Evolutionary conservation across 2,113 vertebrate genomes (phyloP).

Genomic region (Gobiocypris rarus): DNA sequence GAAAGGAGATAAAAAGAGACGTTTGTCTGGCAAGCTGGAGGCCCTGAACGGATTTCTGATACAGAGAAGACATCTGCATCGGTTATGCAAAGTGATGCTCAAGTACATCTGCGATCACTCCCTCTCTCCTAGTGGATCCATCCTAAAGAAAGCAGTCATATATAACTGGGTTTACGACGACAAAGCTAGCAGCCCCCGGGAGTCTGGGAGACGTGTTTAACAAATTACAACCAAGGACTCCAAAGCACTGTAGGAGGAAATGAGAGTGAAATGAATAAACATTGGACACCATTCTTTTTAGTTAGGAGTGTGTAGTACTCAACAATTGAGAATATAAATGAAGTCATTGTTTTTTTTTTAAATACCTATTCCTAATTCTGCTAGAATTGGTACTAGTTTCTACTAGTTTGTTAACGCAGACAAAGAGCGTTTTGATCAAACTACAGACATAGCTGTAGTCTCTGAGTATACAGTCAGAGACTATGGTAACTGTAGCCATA

Average conservation of each 20-base stretch:
- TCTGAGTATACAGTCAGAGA: too few relatives aligned
- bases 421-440: too few relatives aligned
- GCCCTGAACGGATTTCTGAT: conserved; percentile 15
- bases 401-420: too few relatives aligned
- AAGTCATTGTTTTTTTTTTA: background rate
- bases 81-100: conserved; percentile 49
- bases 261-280: background rate
- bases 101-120: conserved; percentile 40
- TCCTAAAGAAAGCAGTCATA: conserved; percentile 16
- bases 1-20: conserved; percentile 43
- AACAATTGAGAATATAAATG: background rate
- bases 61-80: conserved; percentile 40
- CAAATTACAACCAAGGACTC: conserved; percentile 1
- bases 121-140: conserved; percentile 23
- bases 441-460: too few relatives aligned
- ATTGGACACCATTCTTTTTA: background rate
- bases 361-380: background rate
- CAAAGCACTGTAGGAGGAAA: background rate
- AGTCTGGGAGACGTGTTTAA: background rate
- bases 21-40: conserved; percentile 4
- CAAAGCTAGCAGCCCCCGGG: background rate
- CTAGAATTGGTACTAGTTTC: background rate
- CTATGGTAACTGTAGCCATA: too few relatives aligned
- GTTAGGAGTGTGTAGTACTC: background rate
- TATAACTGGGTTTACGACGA: background rate